Evolutionary conservation across 2,113 vertebrate genomes (phyloP), one percentile per base, ranked within the genome.

Genomic region (Antigone vipio): DNA sequence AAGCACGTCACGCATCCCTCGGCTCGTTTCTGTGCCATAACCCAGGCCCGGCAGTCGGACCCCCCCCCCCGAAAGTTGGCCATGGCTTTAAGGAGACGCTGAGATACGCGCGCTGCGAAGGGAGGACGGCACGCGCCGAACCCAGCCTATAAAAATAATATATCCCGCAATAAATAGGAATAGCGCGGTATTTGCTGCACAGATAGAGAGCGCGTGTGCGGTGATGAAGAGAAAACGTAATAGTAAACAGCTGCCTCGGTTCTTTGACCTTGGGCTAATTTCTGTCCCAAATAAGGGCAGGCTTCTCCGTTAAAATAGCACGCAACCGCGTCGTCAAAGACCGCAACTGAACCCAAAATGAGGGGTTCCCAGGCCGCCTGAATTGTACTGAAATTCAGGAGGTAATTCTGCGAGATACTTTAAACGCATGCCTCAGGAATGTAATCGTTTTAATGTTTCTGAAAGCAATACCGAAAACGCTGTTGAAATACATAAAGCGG

Each of bases 41-140:
- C 40, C 11, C 10, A 10, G 40, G 40, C 40, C 11, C 40, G 40
- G 40, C 40, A 42, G 40, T 42, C 40, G 11, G 40, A 42, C 40
- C 11, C 40, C 40, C n/a, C n/a, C 38, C 38, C 38, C 40, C 3
- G 12, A 42, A 42, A 42, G 40, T 42, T 42, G 38, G 26, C n/a
- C 20, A 0, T 9, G 1, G 23, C 4, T 24, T 58, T 13, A 3
- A 13, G 23, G n/a, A 56, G 67, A 16, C 0, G 5, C 23, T 9
- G 29, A 38, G 58, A 5, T 3, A 4, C 2, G 2, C 1, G 5
- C 8, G 34, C 21, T 13, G 45, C 2, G 3, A 52, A 38, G 40
- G 22, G 4, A 49, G 10, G 30, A 2, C 24, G 3, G 4, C 7
- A 1, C 2, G 2, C 20, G 1, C 42, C 50, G 11, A 30, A 15